phyloP scores from a whole-genome alignment of 2,888 invertebrate species.

The Carcina quercana region DNA sequence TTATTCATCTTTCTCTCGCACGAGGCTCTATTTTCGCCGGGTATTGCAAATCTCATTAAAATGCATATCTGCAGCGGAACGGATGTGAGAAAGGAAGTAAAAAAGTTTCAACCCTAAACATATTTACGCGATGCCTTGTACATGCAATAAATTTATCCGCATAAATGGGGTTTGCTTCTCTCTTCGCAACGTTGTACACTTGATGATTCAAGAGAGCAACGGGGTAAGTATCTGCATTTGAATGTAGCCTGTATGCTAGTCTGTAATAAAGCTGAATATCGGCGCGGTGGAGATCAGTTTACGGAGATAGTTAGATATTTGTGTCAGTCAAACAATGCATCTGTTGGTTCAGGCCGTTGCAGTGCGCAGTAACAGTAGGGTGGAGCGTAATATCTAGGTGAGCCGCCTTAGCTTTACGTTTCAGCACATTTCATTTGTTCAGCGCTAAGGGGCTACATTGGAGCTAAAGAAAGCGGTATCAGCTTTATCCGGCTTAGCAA shows the following conservation, averaged over 20 bases:
- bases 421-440: constrained; percentile 17
- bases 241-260: constrained; percentile 29
- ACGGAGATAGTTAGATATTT: constrained; percentile 42
- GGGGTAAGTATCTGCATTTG: constrained; percentile 19
- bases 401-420: constrained; percentile 35
- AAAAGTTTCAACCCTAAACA: constrained; percentile 25
- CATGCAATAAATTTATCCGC: constrained; percentile 41
- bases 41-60: constrained; percentile 26
- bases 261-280: constrained; percentile 28
- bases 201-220: constrained; percentile 29
- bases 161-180: constrained; percentile 34
- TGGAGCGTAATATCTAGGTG: constrained; percentile 42
- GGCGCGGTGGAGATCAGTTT: constrained; percentile 27
- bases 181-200: constrained; percentile 33
- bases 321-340: constrained; percentile 50
- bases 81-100: constrained; percentile 20
- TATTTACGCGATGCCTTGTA: constrained; percentile 28
- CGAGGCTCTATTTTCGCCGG: no score
- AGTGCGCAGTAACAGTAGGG: constrained; percentile 42
- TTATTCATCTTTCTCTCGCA: no score
- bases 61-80: constrained; percentile 20
- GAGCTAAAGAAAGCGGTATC: background rate
- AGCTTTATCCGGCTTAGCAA: no score
- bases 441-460: no score
- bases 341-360: constrained; percentile 52